phyloP scores from a whole-genome alignment of 2,888 invertebrate species.

The Microdon myrmicae region DNA sequence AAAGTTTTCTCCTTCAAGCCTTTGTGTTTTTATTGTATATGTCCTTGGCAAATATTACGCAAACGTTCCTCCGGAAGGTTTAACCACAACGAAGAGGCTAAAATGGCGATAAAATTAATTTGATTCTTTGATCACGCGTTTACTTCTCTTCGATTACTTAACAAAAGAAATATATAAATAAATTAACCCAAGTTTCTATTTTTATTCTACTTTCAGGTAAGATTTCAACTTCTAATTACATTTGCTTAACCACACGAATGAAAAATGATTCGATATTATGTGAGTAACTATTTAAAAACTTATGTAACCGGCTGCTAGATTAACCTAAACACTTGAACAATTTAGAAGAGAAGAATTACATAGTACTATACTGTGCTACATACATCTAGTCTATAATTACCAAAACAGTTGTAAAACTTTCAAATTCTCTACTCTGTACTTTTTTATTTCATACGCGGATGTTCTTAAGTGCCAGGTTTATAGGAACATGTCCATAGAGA shows the following conservation, averaged over 20 bases:
- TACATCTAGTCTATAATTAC: too few species aligned
- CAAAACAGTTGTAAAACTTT: too few species aligned
- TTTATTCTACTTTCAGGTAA: constrained; percentile 39
- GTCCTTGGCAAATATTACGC: constrained; percentile 13
- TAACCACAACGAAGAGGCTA: constrained; percentile 22
- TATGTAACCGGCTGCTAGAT: too few species aligned
- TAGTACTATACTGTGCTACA: too few species aligned
- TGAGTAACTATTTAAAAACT: constrained; percentile 38
- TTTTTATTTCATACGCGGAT: too few species aligned
- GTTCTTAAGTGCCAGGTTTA: too few species aligned
- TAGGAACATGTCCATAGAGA: too few species aligned
- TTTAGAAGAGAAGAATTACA: too few species aligned
- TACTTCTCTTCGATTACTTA: constrained; percentile 15
- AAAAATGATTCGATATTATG: constrained; percentile 41
- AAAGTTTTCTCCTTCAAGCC: constrained; percentile 25
- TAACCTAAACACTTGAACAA: too few species aligned
- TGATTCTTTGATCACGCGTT: constrained; percentile 10
- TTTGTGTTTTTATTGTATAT: constrained; percentile 15
- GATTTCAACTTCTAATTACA: constrained; percentile 43
- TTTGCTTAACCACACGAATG: constrained; percentile 40
- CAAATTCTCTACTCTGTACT: too few species aligned
- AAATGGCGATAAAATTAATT: constrained; percentile 39
- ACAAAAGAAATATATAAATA: constrained; percentile 1
- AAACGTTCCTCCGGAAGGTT: constrained; percentile 21
- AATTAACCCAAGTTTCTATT: constrained; percentile 17